These are phyloP conservation scores for Gambusia yucatana DNA, from an alignment of 2,797 vertebrate genomes.

Conservation along the genomic window DNA sequence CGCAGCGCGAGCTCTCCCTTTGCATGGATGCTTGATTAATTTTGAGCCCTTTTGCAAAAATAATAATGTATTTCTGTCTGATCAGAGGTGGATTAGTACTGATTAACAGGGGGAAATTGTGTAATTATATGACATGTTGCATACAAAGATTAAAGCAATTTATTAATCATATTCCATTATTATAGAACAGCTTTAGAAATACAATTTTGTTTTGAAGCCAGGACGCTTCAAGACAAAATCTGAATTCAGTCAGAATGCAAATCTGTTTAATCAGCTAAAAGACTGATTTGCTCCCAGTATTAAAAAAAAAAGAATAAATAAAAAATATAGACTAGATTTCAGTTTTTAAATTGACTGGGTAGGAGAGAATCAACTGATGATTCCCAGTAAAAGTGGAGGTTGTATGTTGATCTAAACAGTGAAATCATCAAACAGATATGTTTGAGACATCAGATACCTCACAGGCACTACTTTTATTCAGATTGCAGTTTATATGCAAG, in stretches of 20 bases:
- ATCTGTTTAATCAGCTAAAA: background rate
- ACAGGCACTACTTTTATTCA: background rate
- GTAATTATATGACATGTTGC: background rate
- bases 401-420: background rate
- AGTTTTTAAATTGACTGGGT: background rate
- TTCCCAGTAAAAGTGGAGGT: constrained; percentile 1
- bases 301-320: background rate
- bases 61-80: constrained; percentile 7
- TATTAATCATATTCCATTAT: background rate
- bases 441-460: background rate
- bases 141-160: background rate
- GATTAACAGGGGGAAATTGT: background rate
- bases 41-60: constrained; percentile 1
- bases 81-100: background rate
- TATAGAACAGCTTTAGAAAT: background rate
- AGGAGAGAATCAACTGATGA: background rate
- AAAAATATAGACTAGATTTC: background rate
- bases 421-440: background rate
- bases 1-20: constrained; percentile 4
- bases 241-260: background rate
- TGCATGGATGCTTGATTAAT: constrained; percentile 9
- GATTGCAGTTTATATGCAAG: background rate
- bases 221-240: background rate
- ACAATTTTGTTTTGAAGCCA: background rate
- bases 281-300: background rate